Base-by-base conservation (phyloP, 2,797 vertebrate species). In the Anas bernieri region DNA sequence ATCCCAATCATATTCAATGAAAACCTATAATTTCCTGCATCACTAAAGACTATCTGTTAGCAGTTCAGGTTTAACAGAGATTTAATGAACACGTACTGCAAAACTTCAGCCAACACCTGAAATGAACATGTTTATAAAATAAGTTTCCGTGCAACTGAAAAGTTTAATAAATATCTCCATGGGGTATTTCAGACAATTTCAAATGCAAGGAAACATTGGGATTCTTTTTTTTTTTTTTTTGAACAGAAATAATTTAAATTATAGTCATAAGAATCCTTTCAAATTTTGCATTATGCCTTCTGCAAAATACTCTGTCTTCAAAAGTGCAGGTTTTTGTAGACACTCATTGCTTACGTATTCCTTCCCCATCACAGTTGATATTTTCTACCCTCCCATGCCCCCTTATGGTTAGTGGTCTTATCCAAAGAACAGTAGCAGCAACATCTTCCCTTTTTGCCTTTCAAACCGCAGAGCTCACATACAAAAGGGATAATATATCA, bases 341-440 rank as follows among this genome's bases (percentile, higher is more conserved):
- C 0, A 73, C 0, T 5, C 7, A 33, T 3, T 4, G 12, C 18
- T 79, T 72, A 48, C 0, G 25, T 46, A 72, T 39, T 70, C 43
- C 18, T 85, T 72, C 26, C 15, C 17, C 13, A 61, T 3, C 12
- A 58, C 0, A 1, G 16, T 13, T n/a, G 43, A 0, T 28, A 48
- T 45, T 64, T 77, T 48, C 18, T 20, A 30, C 37, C 28, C 43
- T 28, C 14, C 72, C 7, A 39, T 77, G 75, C 50, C 55, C 59
- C 43, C 78, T 85, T 41, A 4, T 39, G 8, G 39, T 41, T 74
- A 30, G 20, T 74, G 17, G 33, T 48, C n/a, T 70, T 64, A 58
- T 79, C 68, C 87, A 30, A 72, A 45, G 14, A 67, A 21, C 22
- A 73, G 4, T 17, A 68, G 35, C 28, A 91, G 58, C 62, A 74